Conservation (phyloP, 2,888 invertebrate species). For the Coleophora flavipennella region DNA sequence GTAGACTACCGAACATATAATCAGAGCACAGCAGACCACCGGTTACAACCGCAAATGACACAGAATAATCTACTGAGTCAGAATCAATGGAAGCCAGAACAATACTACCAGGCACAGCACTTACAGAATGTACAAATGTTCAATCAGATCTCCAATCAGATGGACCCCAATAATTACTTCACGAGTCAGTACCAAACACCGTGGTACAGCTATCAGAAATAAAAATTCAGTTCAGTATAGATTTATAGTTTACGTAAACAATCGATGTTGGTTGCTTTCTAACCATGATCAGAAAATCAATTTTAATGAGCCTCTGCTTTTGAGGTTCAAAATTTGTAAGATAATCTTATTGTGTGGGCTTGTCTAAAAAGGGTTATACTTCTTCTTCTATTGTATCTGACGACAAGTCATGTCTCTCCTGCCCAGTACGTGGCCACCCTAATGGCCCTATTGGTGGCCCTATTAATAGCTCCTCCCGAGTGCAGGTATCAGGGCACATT, state of each 20-base stretch:
- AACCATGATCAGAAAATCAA: too few species aligned
- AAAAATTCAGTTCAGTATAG: constrained; percentile 24
- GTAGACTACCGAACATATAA: constrained; percentile 37
- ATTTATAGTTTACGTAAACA: neutral
- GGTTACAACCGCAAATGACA: constrained; percentile 15
- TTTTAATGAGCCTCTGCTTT: too few species aligned
- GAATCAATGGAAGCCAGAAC: constrained; percentile 31
- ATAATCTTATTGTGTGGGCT: too few species aligned
- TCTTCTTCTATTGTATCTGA: too few species aligned
- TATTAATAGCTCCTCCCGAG: too few species aligned
- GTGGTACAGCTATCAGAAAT: constrained; percentile 50
- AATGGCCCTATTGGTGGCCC: too few species aligned
- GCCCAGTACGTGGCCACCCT: too few species aligned
- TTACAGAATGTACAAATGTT: constrained; percentile 18
- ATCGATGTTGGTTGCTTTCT: too few species aligned
- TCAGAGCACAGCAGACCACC: constrained; percentile 9
- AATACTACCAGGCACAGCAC: constrained; percentile 23
- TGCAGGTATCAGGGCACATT: too few species aligned
- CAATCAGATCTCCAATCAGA: constrained; percentile 32
- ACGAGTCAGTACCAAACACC: constrained; percentile 53
- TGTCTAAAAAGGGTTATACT: too few species aligned
- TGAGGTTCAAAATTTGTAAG: too few species aligned
- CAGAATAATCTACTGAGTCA: constrained; percentile 3
- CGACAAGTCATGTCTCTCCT: too few species aligned
- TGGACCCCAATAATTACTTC: constrained; percentile 38